These are phyloP conservation scores for Drosophila neoperkinsi DNA, from an alignment of 2,888 invertebrate genomes.

Conservation along the genomic window DNA sequence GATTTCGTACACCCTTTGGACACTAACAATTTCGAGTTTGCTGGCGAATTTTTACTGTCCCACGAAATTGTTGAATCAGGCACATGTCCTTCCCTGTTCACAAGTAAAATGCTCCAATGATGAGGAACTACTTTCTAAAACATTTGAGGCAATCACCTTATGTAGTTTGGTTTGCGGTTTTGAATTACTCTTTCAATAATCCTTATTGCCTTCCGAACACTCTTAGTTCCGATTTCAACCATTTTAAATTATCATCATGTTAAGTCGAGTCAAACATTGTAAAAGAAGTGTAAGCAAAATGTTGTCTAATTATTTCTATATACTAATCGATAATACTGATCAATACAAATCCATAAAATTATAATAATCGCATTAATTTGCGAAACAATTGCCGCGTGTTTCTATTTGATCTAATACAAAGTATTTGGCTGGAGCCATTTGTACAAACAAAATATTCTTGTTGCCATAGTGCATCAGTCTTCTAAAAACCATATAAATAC, in stretches of 20 bases:
- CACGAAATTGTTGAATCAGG: slow-evolving; percentile 24
- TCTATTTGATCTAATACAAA: neutral
- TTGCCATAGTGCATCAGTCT: neutral
- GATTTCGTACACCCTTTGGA: slow-evolving; percentile 44
- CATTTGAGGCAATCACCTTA: too few relatives aligned
- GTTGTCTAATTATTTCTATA: too few relatives aligned
- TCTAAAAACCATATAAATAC: slow-evolving; percentile 16
- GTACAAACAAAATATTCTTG: slow-evolving; percentile 6
- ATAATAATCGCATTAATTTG: neutral
- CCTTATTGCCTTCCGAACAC: neutral
- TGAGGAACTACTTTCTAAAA: too few relatives aligned
- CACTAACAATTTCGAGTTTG: slow-evolving; percentile 27
- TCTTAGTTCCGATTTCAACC: neutral
- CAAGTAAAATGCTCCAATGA: neutral
- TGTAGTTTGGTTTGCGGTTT: too few relatives aligned
- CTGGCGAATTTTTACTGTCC: slow-evolving; percentile 39
- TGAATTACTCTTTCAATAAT: neutral
- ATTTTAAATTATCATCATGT: too few relatives aligned
- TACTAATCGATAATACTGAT: too few relatives aligned
- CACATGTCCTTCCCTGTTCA: slow-evolving; percentile 2
- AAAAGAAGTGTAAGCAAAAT: too few relatives aligned
- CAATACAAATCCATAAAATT: too few relatives aligned
- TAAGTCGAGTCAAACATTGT: too few relatives aligned
- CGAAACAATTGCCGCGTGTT: neutral
- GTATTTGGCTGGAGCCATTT: slow-evolving; percentile 7